Conservation (phyloP, 2,888 invertebrate genomes). For the Nineta flava region DNA sequence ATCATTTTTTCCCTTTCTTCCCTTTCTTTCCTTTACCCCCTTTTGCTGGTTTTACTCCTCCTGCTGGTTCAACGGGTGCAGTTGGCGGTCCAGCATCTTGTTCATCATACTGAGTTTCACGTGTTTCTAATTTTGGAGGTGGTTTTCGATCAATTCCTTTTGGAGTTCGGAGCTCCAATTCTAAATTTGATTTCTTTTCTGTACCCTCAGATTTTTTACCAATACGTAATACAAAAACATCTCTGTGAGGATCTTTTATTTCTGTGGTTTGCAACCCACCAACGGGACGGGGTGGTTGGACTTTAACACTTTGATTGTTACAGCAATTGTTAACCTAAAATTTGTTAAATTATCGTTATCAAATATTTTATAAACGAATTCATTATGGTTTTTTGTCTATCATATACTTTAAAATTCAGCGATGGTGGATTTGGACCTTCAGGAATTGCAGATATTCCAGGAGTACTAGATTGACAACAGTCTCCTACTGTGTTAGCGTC, state of each 20-base stretch:
- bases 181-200: slow-evolving; percentile 50
- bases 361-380: background rate
- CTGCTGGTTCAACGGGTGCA: background rate
- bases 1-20: background rate
- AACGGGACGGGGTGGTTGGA: slow-evolving; percentile 33
- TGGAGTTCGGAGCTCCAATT: slow-evolving; percentile 60
- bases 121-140: slow-evolving; percentile 42
- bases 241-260: slow-evolving; percentile 47
- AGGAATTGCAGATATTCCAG: background rate
- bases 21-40: slow-evolving; percentile 11
- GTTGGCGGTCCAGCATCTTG: slow-evolving; percentile 20
- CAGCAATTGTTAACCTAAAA: background rate
- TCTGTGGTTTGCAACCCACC: slow-evolving; percentile 39
- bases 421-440: slow-evolving; percentile 4
- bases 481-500: slow-evolving; percentile 11
- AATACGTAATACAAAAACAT: slow-evolving; percentile 54
- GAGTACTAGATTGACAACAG: background rate
- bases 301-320: background rate
- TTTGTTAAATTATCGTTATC: background rate
- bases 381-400: background rate
- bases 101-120: slow-evolving; percentile 51
- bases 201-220: slow-evolving; percentile 58
- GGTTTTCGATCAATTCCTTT: slow-evolving; percentile 41
- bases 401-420: slow-evolving; percentile 2
- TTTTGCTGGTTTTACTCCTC: slow-evolving; percentile 14